Conservation (phyloP, 1,140 invertebrate genomes). For the Bilobella aurantiaca region DNA sequence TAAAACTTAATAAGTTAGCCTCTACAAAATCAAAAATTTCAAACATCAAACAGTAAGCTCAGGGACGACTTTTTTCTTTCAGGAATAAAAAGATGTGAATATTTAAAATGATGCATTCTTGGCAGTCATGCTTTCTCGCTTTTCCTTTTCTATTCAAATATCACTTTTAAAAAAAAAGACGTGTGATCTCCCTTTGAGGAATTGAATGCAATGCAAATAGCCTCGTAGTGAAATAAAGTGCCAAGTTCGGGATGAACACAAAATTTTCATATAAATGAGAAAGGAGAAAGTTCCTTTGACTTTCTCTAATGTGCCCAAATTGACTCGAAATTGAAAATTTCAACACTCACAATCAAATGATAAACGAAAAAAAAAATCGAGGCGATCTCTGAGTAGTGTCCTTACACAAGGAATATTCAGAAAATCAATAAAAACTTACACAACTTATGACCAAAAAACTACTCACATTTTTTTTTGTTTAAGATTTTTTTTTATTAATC, state of each 20-base stretch:
- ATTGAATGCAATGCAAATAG: not conserved
- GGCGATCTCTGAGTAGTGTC: too few relatives aligned
- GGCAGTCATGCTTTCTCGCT: too few relatives aligned
- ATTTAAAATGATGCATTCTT: too few relatives aligned
- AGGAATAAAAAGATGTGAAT: not conserved
- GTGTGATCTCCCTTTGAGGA: constrained; percentile 1
- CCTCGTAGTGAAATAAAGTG: not conserved
- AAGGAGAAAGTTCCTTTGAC: not conserved
- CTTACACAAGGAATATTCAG: not conserved
- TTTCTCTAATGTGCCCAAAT: constrained; percentile 17
- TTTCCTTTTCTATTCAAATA: too few relatives aligned
- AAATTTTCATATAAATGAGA: constrained; percentile 8
- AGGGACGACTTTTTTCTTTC: not conserved
- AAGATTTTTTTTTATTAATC: constrained; percentile 17
- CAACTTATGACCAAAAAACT: not conserved
- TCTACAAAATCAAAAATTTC: too few relatives aligned
- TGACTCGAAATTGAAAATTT: constrained; percentile 5
- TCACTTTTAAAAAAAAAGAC: too few relatives aligned
- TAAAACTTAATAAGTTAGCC: not conserved
- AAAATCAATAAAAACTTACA: not conserved
- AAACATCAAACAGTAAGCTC: not conserved
- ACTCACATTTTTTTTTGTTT: not conserved
- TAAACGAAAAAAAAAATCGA: too few relatives aligned
- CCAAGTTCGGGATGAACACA: too few relatives aligned
- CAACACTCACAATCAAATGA: too few relatives aligned